Conservation (phyloP, 2,888 invertebrate genomes). For the Sympetrum striolatum region DNA sequence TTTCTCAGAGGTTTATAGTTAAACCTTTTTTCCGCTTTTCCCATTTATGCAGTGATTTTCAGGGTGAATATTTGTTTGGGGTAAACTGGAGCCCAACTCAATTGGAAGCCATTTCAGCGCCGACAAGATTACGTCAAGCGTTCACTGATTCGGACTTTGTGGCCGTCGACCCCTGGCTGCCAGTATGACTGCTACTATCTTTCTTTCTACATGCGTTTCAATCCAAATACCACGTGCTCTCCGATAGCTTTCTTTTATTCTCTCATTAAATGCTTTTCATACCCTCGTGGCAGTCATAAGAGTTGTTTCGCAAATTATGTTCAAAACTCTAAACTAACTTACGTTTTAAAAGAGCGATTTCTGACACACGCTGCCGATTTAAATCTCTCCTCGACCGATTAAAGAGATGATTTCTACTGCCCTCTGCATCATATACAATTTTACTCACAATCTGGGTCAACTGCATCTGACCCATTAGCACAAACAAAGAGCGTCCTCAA, state of each 20-base stretch:
- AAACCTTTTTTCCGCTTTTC: not conserved
- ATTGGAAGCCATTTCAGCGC: not conserved
- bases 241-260: too few species aligned
- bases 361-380: too few species aligned
- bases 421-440: not conserved
- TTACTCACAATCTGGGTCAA: not conserved
- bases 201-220: not conserved
- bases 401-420: not conserved
- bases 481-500: not conserved
- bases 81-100: not conserved
- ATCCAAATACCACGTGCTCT: not conserved
- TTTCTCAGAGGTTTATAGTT: too few species aligned
- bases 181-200: not conserved
- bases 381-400: not conserved
- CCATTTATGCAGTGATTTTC: not conserved
- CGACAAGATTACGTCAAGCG: not conserved
- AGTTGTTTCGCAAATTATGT: not conserved
- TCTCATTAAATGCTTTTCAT: not conserved
- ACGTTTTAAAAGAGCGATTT: too few species aligned
- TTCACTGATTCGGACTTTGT: not conserved
- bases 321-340: not conserved
- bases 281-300: not conserved
- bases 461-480: not conserved
- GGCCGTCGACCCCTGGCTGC: not conserved
- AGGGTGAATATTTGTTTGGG: not conserved